Conservation (phyloP, 2,888 invertebrate genomes). For the Mycalesis mineus region DNA sequence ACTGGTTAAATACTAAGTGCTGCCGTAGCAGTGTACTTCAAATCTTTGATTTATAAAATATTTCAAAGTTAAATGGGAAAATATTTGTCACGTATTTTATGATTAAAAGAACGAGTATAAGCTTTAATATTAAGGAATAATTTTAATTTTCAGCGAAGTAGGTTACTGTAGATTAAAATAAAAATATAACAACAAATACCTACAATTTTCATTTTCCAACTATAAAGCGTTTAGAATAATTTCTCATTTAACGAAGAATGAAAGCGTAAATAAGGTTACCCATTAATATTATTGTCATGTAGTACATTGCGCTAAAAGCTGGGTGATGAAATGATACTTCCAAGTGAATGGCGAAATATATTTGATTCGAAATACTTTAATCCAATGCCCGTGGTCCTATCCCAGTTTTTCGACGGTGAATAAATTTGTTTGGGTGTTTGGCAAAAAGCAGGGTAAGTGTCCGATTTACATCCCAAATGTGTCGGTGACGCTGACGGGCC, state of each 20-base stretch:
- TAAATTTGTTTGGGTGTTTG: slow-evolving; percentile 67
- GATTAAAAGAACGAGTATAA: background rate
- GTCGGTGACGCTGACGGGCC: slow-evolving; percentile 41
- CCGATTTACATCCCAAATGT: slow-evolving; percentile 64
- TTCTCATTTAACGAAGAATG: too few relatives aligned
- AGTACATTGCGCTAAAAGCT: too few relatives aligned
- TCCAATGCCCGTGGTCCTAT: too few relatives aligned
- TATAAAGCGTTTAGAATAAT: too few relatives aligned
- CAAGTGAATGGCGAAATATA: too few relatives aligned
- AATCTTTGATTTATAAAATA: background rate
- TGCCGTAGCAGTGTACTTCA: background rate
- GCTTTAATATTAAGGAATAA: background rate
- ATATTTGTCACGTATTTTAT: background rate
- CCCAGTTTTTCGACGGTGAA: slow-evolving; percentile 52
- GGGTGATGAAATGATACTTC: too few relatives aligned
- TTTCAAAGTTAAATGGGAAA: background rate
- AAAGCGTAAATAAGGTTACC: too few relatives aligned
- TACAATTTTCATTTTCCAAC: too few relatives aligned
- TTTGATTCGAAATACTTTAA: too few relatives aligned
- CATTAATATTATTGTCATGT: too few relatives aligned
- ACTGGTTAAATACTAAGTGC: background rate
- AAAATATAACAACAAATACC: too few relatives aligned
- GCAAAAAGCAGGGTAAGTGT: slow-evolving; percentile 66
- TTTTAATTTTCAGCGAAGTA: background rate
- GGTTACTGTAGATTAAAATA: background rate